Evolutionary conservation across 1,140 invertebrate species (phyloP), one percentile per base, ranked within the genome.

Genomic region (Diachasmimorpha longicaudata): DNA sequence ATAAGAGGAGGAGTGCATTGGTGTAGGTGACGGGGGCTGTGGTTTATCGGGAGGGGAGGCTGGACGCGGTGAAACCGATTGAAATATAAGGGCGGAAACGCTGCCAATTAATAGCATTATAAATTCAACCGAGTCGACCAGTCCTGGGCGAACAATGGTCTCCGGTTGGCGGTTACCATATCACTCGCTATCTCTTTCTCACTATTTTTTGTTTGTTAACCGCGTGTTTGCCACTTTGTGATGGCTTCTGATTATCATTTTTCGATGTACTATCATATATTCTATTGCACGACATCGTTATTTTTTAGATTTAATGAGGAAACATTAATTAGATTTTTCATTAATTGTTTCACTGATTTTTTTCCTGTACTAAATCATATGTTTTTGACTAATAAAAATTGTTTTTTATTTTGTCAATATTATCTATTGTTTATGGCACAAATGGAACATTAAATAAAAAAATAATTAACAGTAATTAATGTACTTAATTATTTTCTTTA

Each of bases 41-140:
- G 25, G n/a, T 21, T 14, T 16, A 63, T n/a, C 19, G 58, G 23
- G 58, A 25, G 19, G 58, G 13, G n/a, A 25, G 63, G 72, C 52
- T 31, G 23, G 37, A 66, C 31, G 19, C 31, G 13, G 31, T 68
- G 66, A 77, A 78, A 75, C 70, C 48, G 77, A 84, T 85, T 82
- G 80, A 84, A 85, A 83, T 83, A 82, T 81, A 81, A 82, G 80
- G 80, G 82, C 81, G 82, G 81, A 85, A 83, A 82, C 68, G 74
- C 77, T 77, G 72, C 73, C 80, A 83, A 84, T 85, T 83, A 83
- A 86, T 84, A 80, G 81, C 76, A 80, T 81, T 81, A 82, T 83
- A 84, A 85, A 84, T 85, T 81, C 79, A 81, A 46, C 10, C 72
- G 11, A 68, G 31, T 72, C 48, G 68, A 81, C 77, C 75, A 75